phyloP scores from a whole-genome alignment of 92 coral and sea anemone species.

The Anthopleura xanthogrammica region DNA sequence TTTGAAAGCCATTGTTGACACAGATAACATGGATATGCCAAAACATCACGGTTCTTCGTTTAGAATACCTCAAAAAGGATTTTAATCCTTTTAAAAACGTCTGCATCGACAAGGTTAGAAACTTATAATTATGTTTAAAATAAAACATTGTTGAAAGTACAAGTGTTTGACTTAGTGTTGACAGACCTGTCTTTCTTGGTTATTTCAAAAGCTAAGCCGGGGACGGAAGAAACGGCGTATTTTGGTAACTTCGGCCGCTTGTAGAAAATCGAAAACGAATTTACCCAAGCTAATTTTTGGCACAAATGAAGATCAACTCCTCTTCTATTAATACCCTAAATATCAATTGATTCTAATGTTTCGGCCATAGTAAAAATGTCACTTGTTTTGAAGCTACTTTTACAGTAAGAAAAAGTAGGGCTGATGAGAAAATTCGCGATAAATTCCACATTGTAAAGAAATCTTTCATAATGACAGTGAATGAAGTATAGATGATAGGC shows the following conservation, averaged over 20 bases:
- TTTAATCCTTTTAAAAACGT: background rate
- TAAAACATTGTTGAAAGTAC: background rate
- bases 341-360: background rate
- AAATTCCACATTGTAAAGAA: background rate
- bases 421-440: background rate
- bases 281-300: background rate
- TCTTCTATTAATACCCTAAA: background rate
- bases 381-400: conserved; percentile 10
- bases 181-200: background rate
- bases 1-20: background rate
- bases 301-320: background rate
- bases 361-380: conserved; percentile 1
- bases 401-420: background rate
- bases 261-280: background rate
- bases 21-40: background rate
- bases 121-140: background rate
- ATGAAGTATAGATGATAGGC: too few relatives aligned
- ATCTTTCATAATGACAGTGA: background rate
- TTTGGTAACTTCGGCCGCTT: background rate
- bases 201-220: background rate
- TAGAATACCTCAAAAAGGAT: background rate
- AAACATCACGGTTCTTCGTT: background rate
- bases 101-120: background rate
- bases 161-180: background rate
- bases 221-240: background rate